Base-by-base conservation (phyloP, 1,140 invertebrate genomes). In the Trinorchestia longiramus region DNA sequence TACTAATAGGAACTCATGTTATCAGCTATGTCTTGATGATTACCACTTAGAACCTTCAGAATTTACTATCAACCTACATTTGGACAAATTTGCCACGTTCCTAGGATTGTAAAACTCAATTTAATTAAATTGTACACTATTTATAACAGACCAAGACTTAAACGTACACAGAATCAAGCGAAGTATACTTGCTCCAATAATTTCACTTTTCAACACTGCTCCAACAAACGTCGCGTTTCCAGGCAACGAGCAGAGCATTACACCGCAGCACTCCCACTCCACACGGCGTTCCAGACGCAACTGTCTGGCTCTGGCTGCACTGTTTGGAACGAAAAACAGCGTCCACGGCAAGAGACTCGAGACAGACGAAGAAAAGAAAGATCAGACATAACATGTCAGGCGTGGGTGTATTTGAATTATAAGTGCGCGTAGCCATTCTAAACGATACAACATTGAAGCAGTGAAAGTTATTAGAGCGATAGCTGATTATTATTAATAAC, bases 271-370 rank as follows among this genome's bases (percentile, higher is more conserved):
- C 88, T 77, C 19, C 47, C 88, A 15, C 19, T 17, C 41, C 6
- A 3, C 19, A 91, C 88, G 88, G 41, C 41, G 88, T 91, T 91
- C 88, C 88, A 91, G 88, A 43, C 41, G 88, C 88, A 91, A 91
- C 88, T 91, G 88, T 0, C 41, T 15, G 87, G 40, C 11, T 15
- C 87, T 88, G 8, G 88, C 8, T 43, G 88, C 88, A 36, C 11
- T 53, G 28, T 36, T 77, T 77, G 62, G 62, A 36, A 77, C 62
- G 8, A 36, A 28, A 23, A 1, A 19, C 28, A 36, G 62, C 8
- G 15, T 36, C 15, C 36, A 77, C 62, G 62, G 11, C 6, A 53
- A 19, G 6, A 19, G 47, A 53, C 15, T 77, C 3, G 28, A 77
- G 3, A 28, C 62, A 36, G 28, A 36, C 62, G 11, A 77, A 15